Evolutionary conservation across 2,797 vertebrate genomes (phyloP), one percentile per base, ranked within the genome.

Genomic region (Halcyon chelicuti): DNA sequence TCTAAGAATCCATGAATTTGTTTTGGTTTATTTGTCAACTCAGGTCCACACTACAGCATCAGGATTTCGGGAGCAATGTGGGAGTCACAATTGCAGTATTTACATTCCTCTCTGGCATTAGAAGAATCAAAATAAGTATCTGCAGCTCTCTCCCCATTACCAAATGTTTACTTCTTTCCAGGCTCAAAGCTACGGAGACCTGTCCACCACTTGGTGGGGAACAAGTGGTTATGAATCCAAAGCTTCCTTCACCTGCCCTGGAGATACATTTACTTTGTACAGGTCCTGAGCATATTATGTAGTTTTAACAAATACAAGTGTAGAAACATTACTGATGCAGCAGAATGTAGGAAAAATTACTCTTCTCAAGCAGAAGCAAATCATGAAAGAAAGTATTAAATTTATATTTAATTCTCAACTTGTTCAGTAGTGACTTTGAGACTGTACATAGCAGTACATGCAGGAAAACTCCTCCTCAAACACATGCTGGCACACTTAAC

Each of bases 281-380:
- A 61, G 31, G 11, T 55, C 21, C 33, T 61, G 33, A 44, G 73
- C 29, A 52, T 19, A 58, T 28, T 7, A 65, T 0, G 0, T 15
- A 16, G 18, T 35, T 76, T 83, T 76, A 68, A 82, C 54, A 61
- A 44, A 70, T 14, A 20, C 3, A 10, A 54, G 12, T 15, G 8
- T 46, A 84, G 42, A 71, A 71, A 92, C 0, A 0, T 25, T 9
- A 62, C 28, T 28, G 19, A 17, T 76, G 13, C 33, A 57, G 39
- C 28, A 40, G 8, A 63, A 66, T 3, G 4, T 3, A 80, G 22
- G 79, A 47, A 44, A 82, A 79, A 1, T 4, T 28, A 67, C 37
- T 76, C 11, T 47, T 72, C 66, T 71, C 40, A 77, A 37, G 42
- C 28, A 68, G 40, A 83, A 79, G 51, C 19, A 82, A 82, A 68